Base-by-base conservation (phyloP, 1,140 invertebrate genomes). In the Steinernema feltiae region DNA sequence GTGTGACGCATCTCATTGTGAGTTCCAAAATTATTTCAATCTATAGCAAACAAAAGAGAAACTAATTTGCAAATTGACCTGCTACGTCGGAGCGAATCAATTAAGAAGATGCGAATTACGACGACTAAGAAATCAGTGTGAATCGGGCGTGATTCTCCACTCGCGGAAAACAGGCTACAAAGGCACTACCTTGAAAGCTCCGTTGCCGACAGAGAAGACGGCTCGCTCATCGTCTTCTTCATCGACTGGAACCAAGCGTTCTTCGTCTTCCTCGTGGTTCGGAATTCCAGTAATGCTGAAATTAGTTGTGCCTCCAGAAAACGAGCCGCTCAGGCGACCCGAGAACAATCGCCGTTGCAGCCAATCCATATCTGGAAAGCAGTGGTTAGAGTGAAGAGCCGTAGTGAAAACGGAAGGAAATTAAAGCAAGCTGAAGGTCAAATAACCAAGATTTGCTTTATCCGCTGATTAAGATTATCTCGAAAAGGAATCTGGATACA, bases 21-120 rank as follows among this genome's bases (percentile, higher is more conserved):
- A 18, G 7, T 41, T 7, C 35, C 35, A 41, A 18, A 41, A 41
- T 41, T 41, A 41, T 41, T 63, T 27, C n/a, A n/a, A n/a, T n/a
- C n/a, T n/a, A 21, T 21, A 12, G 7, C 3, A 63, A 27, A 15
- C 3, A 27, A 27, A 63, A 63, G 24, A 15, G 24, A 63, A 63
- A 63, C 53, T 63, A 63, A 63, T 63, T 63, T 63, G 12, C 53
- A 63, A 63, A 63, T 63, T 63, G 53, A 63, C 53, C 24, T 63
- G 24, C 24, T 17, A 17, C 53, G 24, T 63, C 24, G 12, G 53
- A 7, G 18, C 24, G 2, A 27, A 63, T 63, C 15, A 27, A 63
- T 63, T 63, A 27, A 63, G 53, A 3, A 3, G 15, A 63, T 63
- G n/a, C n/a, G n/a, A n/a, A n/a, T n/a, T n/a, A n/a, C n/a, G n/a